Evolutionary conservation across 2,113 vertebrate genomes (phyloP), one percentile per base, ranked within the genome.

Genomic region (Puffinus mauretanicus): DNA sequence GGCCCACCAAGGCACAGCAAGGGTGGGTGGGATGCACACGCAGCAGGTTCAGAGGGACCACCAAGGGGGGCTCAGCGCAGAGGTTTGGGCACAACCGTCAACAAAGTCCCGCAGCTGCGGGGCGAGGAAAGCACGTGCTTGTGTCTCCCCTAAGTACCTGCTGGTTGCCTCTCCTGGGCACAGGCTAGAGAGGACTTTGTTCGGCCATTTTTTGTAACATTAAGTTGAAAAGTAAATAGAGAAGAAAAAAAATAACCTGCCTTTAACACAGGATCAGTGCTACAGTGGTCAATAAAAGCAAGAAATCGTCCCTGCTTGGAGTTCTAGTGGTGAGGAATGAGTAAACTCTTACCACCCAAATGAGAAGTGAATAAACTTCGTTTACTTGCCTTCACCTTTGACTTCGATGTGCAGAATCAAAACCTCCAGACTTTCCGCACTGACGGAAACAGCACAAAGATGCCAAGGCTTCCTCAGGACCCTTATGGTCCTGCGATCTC

Each of bases 71-170:
- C 17, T 54, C 67, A 57, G 24, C 4, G 6, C 49, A 58, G 42
- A 65, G 44, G 34, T 81, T n/a, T 76, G 51, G 44, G 44, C n/a
- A 62, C 16, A 70, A 38, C 16, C 6, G 0, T 6, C 0, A 0
- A 52, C 10, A 13, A 86, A 64, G 14, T 55, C 52, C 52, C 0
- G 0, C 20, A 62, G 64, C 47, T 73, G 64, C 0, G 0, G 51
- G 51, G 24, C 3, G 3, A 92, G 13, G 40, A 86, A 76, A 52
- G 12, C 1, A 1, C 1, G 0, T 79, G 26, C 16, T 71, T 58
- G 7, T 67, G 76, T 80, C 9, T 65, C 54, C 26, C 21, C n/a
- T 44, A 38, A 40, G 36, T 20, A 44, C 20, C 26, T 73, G 30
- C 34, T 82, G 55, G 21, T 49, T 62, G 78, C 34, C 15, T 77